These are phyloP conservation scores for Chunga burmeisteri DNA, from an alignment of 2,113 vertebrate species.

Conservation along the genomic window DNA sequence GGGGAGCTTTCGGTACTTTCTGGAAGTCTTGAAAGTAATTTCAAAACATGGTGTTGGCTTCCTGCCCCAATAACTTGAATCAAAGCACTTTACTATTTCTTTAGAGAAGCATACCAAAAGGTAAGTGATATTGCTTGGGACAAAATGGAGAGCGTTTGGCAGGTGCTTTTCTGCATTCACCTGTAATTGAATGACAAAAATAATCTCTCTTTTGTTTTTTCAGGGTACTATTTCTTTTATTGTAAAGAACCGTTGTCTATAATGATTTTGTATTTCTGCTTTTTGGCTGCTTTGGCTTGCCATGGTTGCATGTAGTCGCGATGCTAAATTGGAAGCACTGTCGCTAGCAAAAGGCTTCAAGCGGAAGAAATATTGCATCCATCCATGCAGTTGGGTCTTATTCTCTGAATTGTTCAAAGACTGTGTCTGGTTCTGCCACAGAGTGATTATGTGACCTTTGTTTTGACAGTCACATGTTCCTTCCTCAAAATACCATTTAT, in stretches of 20 bases:
- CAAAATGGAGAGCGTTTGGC: not conserved
- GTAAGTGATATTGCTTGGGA: not conserved
- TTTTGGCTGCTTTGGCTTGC: slow-evolving; percentile 29
- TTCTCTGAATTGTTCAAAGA: not conserved
- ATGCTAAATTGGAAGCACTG: not conserved
- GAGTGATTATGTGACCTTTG: not conserved
- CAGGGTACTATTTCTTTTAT: not conserved
- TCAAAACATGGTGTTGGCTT: not conserved
- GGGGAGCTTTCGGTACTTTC: not conserved
- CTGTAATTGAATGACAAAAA: not conserved
- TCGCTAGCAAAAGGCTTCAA: slow-evolving; percentile 4
- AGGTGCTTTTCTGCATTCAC: not conserved
- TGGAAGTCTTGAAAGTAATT: slow-evolving; percentile 2
- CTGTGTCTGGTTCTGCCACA: not conserved
- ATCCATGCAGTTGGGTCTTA: not conserved
- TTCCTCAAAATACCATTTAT: not conserved
- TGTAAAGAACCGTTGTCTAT: not conserved
- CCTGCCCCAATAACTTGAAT: not conserved
- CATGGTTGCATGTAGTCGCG: not conserved
- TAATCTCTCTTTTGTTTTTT: not conserved
- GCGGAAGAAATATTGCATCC: not conserved
- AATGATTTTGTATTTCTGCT: not conserved
- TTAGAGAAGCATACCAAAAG: not conserved
- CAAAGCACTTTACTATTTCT: not conserved
- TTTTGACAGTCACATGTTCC: not conserved